phyloP scores from a whole-genome alignment of 1,140 invertebrate species.

The Drosophila micromelanica region DNA sequence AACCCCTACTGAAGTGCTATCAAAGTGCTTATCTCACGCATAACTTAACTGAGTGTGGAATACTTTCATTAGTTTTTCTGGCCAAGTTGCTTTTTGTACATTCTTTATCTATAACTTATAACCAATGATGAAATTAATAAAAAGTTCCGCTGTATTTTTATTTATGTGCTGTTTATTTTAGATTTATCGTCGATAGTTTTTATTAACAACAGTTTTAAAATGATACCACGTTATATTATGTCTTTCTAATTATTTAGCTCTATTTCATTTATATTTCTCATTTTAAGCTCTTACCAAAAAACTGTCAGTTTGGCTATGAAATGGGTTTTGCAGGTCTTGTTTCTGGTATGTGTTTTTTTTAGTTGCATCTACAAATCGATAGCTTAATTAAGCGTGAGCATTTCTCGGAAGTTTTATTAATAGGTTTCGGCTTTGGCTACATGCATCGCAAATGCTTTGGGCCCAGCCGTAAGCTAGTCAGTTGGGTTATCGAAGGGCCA shows the following conservation, averaged over 20 bases:
- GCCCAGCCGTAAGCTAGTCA: constrained; percentile 42
- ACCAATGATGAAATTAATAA: too few species aligned
- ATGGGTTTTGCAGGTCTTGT: constrained; percentile 2
- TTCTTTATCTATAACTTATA: too few species aligned
- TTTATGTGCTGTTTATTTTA: too few species aligned
- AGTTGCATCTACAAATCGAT: constrained; percentile 67
- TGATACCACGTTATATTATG: too few species aligned
- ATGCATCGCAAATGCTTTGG: constrained; percentile 8
- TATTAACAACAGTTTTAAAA: too few species aligned
- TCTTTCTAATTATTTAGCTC: too few species aligned
- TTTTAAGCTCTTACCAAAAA: constrained; percentile 16
- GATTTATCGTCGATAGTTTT: too few species aligned
- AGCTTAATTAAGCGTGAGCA: constrained; percentile 79
- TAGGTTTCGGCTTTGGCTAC: constrained; percentile 68
- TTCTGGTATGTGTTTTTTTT: constrained; percentile 1
- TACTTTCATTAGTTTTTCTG: too few species aligned
- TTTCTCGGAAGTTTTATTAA: constrained; percentile 67
- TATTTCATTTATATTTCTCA: too few species aligned
- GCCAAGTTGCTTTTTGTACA: too few species aligned
- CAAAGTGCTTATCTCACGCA: neutral
- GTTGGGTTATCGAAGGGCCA: constrained; percentile 46
- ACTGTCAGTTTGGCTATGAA: constrained; percentile 24
- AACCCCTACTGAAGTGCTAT: too few species aligned
- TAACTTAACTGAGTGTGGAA: neutral
- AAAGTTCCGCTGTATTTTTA: too few species aligned